Evolutionary conservation across 2,888 invertebrate species (phyloP), one percentile per base, ranked within the genome.

Genomic region (Nomada ruficornis): DNA sequence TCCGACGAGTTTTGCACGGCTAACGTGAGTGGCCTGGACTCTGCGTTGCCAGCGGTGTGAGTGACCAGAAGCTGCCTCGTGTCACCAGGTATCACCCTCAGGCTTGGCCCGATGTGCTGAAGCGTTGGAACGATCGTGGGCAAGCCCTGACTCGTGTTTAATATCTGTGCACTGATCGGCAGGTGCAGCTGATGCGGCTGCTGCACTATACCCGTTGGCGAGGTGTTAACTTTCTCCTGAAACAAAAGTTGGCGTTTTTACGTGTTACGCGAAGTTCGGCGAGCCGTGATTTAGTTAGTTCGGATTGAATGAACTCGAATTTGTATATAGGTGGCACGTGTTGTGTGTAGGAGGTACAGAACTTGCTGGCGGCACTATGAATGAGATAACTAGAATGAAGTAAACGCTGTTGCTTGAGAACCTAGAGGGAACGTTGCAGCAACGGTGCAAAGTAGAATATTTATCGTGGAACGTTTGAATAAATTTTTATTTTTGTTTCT

Each of bases 91-190:
- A 94, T 93, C 57, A 94, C 92, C 86, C 93, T 86, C 10, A 94
- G 85, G 15, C 93, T 91, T 4, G 93, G 88, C 0, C 92, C 93
- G 23, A 94, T 90, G 79, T 94, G 94, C 76, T 93, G 94, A n/a
- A 94, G 85, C 42, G 94, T 91, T 60, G 94, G 94, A 36, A 94
- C 93, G 54, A 94, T 92, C 64, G 94, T 93, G 47, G 94, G 93
- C 77, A 94, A 84, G 7, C 93, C 92, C 71, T 93, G 93, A 80
- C 89, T 91, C 65, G 94, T 92, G 75, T 93, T 94, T 81, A 94
- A 85, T 93, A 94, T 93, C 67, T 93, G 93, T 52, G 93, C 92
- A 71, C 90, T 91, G 79, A 93, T 93, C 18, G 94, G 94, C 78
- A 94, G 86, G 73, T 94, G 94, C 65, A 94, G 84, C 80, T 94